These are phyloP conservation scores for Centropristis striata DNA, from an alignment of 2,113 vertebrate species.

Conservation along the genomic window DNA sequence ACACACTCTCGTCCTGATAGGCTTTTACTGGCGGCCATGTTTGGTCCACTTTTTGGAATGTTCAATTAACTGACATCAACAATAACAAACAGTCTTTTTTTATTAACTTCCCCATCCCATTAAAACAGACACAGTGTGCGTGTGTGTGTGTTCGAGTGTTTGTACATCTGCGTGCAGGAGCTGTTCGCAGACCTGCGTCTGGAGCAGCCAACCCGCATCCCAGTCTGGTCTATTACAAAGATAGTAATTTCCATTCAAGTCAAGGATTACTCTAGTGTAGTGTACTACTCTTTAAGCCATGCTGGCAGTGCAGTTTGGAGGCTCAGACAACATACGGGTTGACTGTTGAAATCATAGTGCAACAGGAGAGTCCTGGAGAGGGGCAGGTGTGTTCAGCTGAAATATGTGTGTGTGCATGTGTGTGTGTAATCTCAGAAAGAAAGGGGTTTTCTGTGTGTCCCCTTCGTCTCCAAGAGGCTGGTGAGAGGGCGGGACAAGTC, in stretches of 20 bases:
- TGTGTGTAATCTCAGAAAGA: constrained; percentile 55
- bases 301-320: constrained; percentile 78
- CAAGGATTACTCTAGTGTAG: constrained; percentile 68
- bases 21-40: constrained; percentile 58
- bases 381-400: constrained; percentile 34
- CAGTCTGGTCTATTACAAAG: constrained; percentile 54
- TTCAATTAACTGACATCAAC: constrained; percentile 82
- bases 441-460: constrained; percentile 43
- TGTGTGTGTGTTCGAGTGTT: constrained; percentile 76
- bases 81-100: constrained; percentile 70
- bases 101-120: constrained; percentile 9
- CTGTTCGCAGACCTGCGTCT: constrained; percentile 43
- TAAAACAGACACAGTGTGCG: constrained; percentile 49
- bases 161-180: constrained; percentile 59
- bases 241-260: constrained; percentile 66
- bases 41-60: constrained; percentile 78
- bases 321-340: constrained; percentile 70
- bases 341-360: constrained; percentile 75
- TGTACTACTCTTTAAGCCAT: constrained; percentile 73
- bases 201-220: constrained; percentile 35
- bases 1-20: constrained; percentile 77
- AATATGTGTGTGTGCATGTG: constrained; percentile 31
- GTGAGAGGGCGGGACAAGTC: constrained; percentile 63
- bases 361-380: constrained; percentile 71
- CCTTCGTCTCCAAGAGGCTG: constrained; percentile 66